These are phyloP conservation scores for Drosophila persimilis DNA, from an alignment of 1,140 invertebrate species.

Conservation along the genomic window DNA sequence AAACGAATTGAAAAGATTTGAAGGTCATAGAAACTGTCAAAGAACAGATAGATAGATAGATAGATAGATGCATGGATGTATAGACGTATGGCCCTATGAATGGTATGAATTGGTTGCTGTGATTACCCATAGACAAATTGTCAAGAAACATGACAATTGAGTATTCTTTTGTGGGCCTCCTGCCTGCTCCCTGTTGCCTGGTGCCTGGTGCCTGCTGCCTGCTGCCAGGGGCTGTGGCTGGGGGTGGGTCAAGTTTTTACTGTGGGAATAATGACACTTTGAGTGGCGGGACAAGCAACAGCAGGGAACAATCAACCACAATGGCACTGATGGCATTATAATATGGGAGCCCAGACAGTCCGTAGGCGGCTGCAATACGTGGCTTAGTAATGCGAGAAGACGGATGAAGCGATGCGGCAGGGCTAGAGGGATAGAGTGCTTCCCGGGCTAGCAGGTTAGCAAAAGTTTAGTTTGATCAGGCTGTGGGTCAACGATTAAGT, in stretches of 20 bases:
- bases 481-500: not conserved
- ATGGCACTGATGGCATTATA: conserved; percentile 52
- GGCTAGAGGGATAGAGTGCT: too few species aligned
- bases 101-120: conserved; percentile 49
- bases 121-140: conserved; percentile 70
- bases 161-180: conserved; percentile 38
- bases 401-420: conserved; percentile 15
- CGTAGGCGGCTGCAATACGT: conserved; percentile 9
- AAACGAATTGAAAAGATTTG: conserved; percentile 41
- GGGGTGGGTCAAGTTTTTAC: conserved; percentile 47
- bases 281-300: conserved; percentile 43
- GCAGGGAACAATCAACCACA: conserved; percentile 40
- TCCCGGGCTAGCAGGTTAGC: not conserved
- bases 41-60: conserved; percentile 1
- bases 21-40: conserved; percentile 61
- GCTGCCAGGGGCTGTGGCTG: conserved; percentile 15
- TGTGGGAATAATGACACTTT: conserved; percentile 56
- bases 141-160: conserved; percentile 45
- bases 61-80: conserved; percentile 36
- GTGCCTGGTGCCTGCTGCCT: too few species aligned
- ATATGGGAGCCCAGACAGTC: conserved; percentile 31
- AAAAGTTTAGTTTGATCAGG: not conserved
- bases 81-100: conserved; percentile 31
- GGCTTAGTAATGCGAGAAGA: conserved; percentile 19
- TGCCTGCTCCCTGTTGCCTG: conserved; percentile 17